Evolutionary conservation across 1,140 invertebrate species (phyloP).

Genomic region (Calosoma granatense): DNA sequence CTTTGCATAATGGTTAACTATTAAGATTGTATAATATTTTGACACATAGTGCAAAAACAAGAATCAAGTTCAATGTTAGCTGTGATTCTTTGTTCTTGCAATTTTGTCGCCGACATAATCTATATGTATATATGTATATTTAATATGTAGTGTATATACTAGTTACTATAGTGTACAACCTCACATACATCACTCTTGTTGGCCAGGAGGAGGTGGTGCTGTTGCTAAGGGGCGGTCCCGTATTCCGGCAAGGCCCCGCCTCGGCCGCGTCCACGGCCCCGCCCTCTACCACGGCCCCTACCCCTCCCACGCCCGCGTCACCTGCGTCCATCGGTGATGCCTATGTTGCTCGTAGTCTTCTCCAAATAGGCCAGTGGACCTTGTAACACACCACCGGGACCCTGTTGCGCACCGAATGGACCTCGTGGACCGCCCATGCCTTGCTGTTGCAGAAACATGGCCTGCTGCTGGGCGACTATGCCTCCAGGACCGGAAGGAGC

Average conservation of each 20-base stretch:
- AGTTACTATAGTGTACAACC: no score
- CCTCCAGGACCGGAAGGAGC: slow-evolving; percentile 27
- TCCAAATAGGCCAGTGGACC: slow-evolving; percentile 67
- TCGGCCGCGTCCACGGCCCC: slow-evolving; percentile 43
- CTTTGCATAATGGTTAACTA: no score
- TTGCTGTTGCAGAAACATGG: slow-evolving; percentile 47
- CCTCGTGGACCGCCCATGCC: slow-evolving; percentile 29
- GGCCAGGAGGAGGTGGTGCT: slow-evolving; percentile 21
- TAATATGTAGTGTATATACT: no score
- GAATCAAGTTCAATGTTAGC: no score
- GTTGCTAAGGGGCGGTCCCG: slow-evolving; percentile 31
- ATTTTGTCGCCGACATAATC: no score
- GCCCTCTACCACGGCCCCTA: slow-evolving; percentile 52
- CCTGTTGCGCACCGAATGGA: slow-evolving; percentile 34
- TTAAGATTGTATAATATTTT: no score
- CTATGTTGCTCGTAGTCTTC: slow-evolving; percentile 74
- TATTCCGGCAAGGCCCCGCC: slow-evolving; percentile 29
- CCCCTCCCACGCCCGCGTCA: slow-evolving; percentile 62
- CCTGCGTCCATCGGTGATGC: slow-evolving; percentile 57
- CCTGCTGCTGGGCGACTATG: slow-evolving; percentile 37
- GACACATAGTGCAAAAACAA: no score
- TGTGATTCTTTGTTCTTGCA: no score
- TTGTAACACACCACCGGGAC: slow-evolving; percentile 45
- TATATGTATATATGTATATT: no score
- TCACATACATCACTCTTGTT: no score